Evolutionary conservation across 2,888 invertebrate species (phyloP).

Genomic region (Drosophila neonasuta): DNA sequence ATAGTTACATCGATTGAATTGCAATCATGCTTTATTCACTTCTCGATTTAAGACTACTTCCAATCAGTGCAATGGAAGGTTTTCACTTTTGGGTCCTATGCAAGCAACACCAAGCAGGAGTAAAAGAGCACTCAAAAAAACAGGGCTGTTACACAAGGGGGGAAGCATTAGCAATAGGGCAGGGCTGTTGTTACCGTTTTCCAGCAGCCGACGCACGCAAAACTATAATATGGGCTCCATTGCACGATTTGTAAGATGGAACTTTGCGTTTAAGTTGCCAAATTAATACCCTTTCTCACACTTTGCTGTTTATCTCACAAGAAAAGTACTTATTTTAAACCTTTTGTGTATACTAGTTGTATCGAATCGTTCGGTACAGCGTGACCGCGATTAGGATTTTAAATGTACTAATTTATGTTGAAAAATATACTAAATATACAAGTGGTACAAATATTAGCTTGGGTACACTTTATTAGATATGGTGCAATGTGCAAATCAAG

Average conservation of each 20-base stretch:
- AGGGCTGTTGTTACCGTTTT: constrained; percentile 73
- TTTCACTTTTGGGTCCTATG: constrained; percentile 54
- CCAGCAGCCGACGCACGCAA: constrained; percentile 61
- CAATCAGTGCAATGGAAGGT: constrained; percentile 28
- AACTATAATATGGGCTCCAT: constrained; percentile 65
- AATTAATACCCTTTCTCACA: constrained; percentile 43
- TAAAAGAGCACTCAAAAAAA: constrained; percentile 15
- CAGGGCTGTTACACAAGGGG: constrained; percentile 73
- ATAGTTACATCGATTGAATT: not conserved
- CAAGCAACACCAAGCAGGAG: constrained; percentile 38
- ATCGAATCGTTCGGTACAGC: constrained; percentile 46
- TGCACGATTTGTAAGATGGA: constrained; percentile 35
- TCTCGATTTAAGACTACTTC: constrained; percentile 16
- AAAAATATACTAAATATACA: not conserved
- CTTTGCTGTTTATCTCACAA: constrained; percentile 60
- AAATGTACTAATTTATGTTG: not conserved
- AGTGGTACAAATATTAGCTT: not conserved
- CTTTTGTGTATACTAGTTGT: constrained; percentile 73
- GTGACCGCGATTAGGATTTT: constrained; percentile 9
- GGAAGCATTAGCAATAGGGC: constrained; percentile 26
- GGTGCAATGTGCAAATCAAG: not conserved
- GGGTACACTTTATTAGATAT: not conserved
- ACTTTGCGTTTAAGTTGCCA: constrained; percentile 43
- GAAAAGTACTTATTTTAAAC: constrained; percentile 68
- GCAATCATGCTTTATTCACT: constrained; percentile 21